Base-by-base conservation (phyloP, 2,797 vertebrate genomes). In the Coendou prehensilis region DNA sequence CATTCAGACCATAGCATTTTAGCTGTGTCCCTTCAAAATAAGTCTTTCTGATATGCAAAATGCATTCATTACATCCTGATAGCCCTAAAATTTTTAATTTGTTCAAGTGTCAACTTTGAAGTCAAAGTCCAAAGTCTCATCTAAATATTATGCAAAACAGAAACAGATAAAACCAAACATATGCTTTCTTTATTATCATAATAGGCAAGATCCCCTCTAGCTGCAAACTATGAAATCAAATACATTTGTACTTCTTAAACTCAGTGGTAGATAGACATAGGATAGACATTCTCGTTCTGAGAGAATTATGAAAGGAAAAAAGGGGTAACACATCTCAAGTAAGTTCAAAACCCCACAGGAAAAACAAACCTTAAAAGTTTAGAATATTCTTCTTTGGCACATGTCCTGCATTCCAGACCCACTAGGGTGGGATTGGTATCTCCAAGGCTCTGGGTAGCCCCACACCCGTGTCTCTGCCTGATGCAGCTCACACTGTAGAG, bases 381-480 rank as follows among this genome's bases (percentile, higher is more conserved):
- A 92, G 45, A 52, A 76, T 84, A 75, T 37, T 41, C 45, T 79
- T 79, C 9, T 75, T 23, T 33, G 17, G 50, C 28, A 47, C 54
- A 57, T 17, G 18, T 7, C 52, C 20, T 71, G 50, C 37, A 41
- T 69, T 69, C 18, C 64, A 47, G 64, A 73, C 20, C 59, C 30
- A 59, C 9, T 59, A 9, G 5, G 4, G 54, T 1, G 9, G 3
- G 30, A 17, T 82, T 71, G 9, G 0, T 9, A 26, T 23, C 8
- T 45, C n/a, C 37, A 54, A 54, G n/a, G 10, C 50, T 56, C 26
- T 75, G 41, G 18, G 18, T 30, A 59, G 26, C 2, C 14, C 14
- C 22, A 37, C 23, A 14, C 15, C 33, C 56, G 6, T 37, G 45
- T 28, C 20, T 71, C 73, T 59, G 30, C 14, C n/a, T 20, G 9